Percentiles rank a stretch among this genome's conserved stretches.
Evolutionary conservation across 2,888 invertebrate species (phyloP).

Genomic region (Thyatira batis): DNA sequence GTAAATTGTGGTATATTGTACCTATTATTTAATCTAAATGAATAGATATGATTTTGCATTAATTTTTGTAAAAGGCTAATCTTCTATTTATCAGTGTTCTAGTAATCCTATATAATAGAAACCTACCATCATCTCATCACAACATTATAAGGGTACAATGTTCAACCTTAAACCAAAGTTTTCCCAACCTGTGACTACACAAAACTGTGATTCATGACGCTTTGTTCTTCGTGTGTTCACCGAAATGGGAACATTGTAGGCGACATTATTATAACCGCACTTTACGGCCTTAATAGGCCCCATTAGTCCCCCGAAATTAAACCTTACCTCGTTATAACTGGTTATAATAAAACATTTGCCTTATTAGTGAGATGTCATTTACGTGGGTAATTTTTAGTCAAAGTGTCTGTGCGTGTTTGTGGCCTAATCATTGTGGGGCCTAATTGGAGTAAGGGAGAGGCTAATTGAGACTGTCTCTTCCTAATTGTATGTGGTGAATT

Average conservation of each 20-base stretch:
- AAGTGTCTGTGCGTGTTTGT: not conserved
- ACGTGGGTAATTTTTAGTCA: not conserved
- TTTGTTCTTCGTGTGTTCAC: not conserved
- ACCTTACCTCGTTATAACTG: conserved; percentile 5
- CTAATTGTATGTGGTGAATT: not conserved
- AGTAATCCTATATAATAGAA: too few species aligned
- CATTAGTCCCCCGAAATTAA: conserved; percentile 10
- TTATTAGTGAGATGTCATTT: conserved; percentile 9
- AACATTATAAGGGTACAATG: not conserved
- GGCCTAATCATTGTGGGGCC: conserved; percentile 5
- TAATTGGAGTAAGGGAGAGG: conserved; percentile 1
- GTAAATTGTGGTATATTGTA: too few species aligned
- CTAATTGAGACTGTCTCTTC: not conserved
- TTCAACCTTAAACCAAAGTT: not conserved
- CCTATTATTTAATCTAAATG: too few species aligned
- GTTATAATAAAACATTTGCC: conserved; percentile 6
- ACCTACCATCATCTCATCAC: too few species aligned
- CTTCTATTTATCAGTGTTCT: too few species aligned
- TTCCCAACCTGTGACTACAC: not conserved
- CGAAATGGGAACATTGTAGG: not conserved
- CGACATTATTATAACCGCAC: conserved; percentile 1
- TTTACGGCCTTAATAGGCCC: conserved; percentile 7
- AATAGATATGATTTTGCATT: too few species aligned
- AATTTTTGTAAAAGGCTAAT: too few species aligned
- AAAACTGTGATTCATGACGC: not conserved